Evolutionary conservation across 2,888 invertebrate genomes (phyloP), one percentile per base, ranked within the genome.

Genomic region (Lathronympha strigana): DNA sequence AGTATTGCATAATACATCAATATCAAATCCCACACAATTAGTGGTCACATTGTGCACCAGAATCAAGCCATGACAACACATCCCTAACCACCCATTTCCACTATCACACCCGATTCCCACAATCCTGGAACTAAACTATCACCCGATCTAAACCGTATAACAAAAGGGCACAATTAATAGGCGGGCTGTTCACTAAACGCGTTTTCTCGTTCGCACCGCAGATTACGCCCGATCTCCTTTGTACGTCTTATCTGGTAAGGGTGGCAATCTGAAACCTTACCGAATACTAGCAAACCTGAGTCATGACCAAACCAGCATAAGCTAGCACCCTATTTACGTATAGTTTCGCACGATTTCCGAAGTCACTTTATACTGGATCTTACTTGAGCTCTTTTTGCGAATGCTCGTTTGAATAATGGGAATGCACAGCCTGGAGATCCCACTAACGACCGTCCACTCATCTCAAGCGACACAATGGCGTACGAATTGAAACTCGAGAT

Each of bases 401-500:
- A 9, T 5, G 23, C 23, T 23, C 1, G 21, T 0, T 19, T 9
- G 5, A 47, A 3, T n/a, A 47, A n/a, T 47, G 23, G 5, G 23
- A 47, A 47, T 5, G 5, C 47, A 43, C 19, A 23, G n/a, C 47
- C 23, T 47, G 77, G 82, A 80, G 81, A 83, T 83, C 79, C 81
- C 77, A 74, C 86, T 90, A 90, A 90, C 87, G 91, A 90, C 85
- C 85, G 78, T 86, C 90, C 90, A 90, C 91, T 90, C 90, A 84
- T 87, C 87, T 82, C 82, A 60, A 68, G 67, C 72, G 81, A 82
- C 88, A 90, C 90, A 90, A 91, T 89, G 82, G 85, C 67, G 76
- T 74, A 83, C 83, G 88, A 89, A 91, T 90, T 90, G 90, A 88
- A 90, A 88, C 85, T 82, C 73, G 77, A 81, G 78, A 83, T 86